Evolutionary conservation across 2,888 invertebrate species (phyloP), one percentile per base, ranked within the genome.

Genomic region (Dermolepida albohirtum): DNA sequence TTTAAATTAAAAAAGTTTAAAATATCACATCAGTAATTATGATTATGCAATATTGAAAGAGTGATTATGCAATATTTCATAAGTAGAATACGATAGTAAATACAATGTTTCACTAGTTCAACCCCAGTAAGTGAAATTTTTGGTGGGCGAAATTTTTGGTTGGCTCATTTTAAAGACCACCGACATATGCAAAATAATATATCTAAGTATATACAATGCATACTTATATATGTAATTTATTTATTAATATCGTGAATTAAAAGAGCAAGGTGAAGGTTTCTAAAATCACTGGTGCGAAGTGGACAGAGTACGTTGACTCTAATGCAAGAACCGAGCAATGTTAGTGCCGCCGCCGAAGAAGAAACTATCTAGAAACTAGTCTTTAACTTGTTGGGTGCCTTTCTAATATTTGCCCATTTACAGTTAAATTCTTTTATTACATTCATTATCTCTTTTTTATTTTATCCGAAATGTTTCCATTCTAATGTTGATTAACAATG

Each of bases 261-360:
- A 44, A 57, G 57, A 70, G 67, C 74, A 75, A 75, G 74, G 75
- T 74, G 74, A 75, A 75, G 75, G 75, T 73, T 75, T 71, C 73
- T 70, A 70, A 73, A 75, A 73, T 71, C 71, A 73, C 71, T 68
- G 66, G 17, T 70, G 67, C 72, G 27, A 43, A 57, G 29, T 27
- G 14, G 71, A 67, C 57, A 68, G 71, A 74, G 70, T 69, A 34
- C 69, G 55, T 69, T 69, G 69, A 69, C 69, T 62, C 55, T 62
- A 62, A 47, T 49, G 50, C 55, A 17, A 34, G 12, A 11, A n/a
- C 41, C 44, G 50, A 34, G 8, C 22, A 63, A 41, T 43, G 29
- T 29, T 59, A 17, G 44, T 62, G 47, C 47, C 12, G 12, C 17
- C 16, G 50, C 49, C 14, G 34, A 34, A 34, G 34, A 34, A 34